These are phyloP conservation scores for Ochotona curzoniae DNA, from an alignment of 2,113 vertebrate species.

Conservation along the genomic window DNA sequence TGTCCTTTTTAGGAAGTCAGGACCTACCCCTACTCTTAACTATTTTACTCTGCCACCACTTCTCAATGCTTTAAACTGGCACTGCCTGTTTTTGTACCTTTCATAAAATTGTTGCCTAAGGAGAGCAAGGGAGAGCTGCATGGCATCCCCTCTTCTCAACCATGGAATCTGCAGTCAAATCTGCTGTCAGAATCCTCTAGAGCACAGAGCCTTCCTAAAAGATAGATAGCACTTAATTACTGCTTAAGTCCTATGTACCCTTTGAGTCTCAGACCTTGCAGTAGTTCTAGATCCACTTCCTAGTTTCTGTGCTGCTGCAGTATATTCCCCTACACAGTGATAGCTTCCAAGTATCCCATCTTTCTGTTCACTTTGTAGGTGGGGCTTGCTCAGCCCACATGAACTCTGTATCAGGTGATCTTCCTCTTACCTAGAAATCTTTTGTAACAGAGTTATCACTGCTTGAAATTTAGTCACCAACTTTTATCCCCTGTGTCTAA, in stretches of 20 bases:
- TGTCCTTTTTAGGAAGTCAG: too few relatives aligned
- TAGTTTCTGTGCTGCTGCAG: neutral
- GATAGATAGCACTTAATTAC: neutral
- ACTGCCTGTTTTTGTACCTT: neutral
- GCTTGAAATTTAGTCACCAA: neutral
- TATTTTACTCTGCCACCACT: too few relatives aligned
- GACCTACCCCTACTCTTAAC: too few relatives aligned
- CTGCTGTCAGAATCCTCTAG: neutral
- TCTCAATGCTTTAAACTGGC: neutral
- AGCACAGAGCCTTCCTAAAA: neutral
- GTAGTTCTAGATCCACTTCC: neutral
- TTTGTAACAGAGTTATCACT: neutral
- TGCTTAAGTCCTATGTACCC: neutral
- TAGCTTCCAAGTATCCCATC: neutral
- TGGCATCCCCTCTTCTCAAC: neutral
- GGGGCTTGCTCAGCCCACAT: neutral
- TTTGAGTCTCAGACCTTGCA: neutral
- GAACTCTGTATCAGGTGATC: neutral
- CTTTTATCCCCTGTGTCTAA: neutral
- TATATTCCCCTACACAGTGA: neutral
- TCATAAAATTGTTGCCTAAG: neutral
- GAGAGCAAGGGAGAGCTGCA: neutral
- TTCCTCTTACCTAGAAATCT: neutral
- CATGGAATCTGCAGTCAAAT: neutral
- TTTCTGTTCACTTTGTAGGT: neutral